Evolutionary conservation across 2,797 vertebrate species (phyloP), one percentile per base, ranked within the genome.

Genomic region (Euthynnus affinis): DNA sequence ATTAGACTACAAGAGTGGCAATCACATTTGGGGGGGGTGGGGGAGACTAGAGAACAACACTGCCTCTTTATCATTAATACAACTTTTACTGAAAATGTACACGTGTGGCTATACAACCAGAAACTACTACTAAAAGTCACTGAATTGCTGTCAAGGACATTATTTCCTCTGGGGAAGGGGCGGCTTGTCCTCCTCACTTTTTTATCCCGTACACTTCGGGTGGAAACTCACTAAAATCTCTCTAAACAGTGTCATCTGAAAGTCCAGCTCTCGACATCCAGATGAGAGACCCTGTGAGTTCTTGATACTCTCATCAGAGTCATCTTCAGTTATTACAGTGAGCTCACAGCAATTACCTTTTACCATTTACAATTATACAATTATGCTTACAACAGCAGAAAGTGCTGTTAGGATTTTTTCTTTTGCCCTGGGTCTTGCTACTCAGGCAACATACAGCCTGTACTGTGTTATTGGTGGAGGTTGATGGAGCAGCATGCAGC

Each of bases 21-120:
- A 72, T 65, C 29, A 73, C 25, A 80, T 22, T 20, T 9, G 29
- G 6, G 20, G 6, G 6, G 29, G 5, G 20, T 17, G 12, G 29
- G 6, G 15, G 10, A 1, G 13, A 42, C 22, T 32, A 40, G 48
- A 60, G 25, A 65, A 17, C 17, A 9, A 46, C 2, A 8, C 4
- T 56, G 6, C 49, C 3, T 42, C 56, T 74, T 83, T 48, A 56
- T 70, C 20, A 67, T 55, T 40, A 73, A 64, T 65, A 59, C 32
- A 58, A 25, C 6, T 72, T 68, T 59, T 15, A 34, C 22, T 65
- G 29, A 65, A 73, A 65, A 64, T 13, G 0, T 17, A 60, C 55
- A 62, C 17, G 57, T 6, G 3, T 13, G 25, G 29, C 37, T 37
- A 57, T 44, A 20, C 23, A 72, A 60, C 9, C 40, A 63, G 18